Evolutionary conservation across 2,888 invertebrate species (phyloP).

Genomic region (Mycalesis mineus): DNA sequence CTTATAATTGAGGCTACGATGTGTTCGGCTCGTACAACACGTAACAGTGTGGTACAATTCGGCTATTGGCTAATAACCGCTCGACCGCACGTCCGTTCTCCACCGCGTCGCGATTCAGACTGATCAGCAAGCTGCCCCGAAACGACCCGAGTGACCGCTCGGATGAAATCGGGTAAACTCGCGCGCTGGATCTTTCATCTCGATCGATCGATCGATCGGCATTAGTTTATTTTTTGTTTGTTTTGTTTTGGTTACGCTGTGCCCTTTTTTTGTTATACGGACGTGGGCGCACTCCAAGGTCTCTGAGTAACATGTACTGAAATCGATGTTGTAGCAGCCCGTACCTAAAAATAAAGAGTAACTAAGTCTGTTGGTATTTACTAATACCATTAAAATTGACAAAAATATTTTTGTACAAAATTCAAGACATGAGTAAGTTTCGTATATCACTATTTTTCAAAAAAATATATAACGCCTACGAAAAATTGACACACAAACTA

Average conservation of each 20-base stretch:
- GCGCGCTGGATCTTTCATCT: slow-evolving; percentile 3
- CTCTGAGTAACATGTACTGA: not conserved
- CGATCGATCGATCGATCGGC: slow-evolving; percentile 8
- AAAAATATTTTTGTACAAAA: too few species aligned
- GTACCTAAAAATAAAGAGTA: too few species aligned
- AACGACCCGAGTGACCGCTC: not conserved
- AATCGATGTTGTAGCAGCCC: not conserved
- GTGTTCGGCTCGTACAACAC: slow-evolving; percentile 13
- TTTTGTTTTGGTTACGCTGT: not conserved
- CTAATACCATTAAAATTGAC: too few species aligned
- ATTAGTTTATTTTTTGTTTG: slow-evolving; percentile 16
- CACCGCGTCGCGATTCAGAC: slow-evolving; percentile 35
- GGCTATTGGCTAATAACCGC: slow-evolving; percentile 23
- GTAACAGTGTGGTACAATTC: slow-evolving; percentile 9
- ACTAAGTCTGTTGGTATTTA: too few species aligned
- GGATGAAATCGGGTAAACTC: slow-evolving; percentile 7
- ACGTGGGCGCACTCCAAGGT: not conserved
- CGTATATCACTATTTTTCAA: too few species aligned
- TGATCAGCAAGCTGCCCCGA: slow-evolving; percentile 21
- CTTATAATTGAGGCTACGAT: slow-evolving; percentile 8
- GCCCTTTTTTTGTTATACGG: not conserved
- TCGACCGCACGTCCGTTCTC: slow-evolving; percentile 26
- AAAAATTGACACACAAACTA: too few species aligned
- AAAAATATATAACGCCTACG: too few species aligned
- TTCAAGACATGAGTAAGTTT: too few species aligned